Evolutionary conservation across 2,113 vertebrate species (phyloP), one percentile per base, ranked within the genome.

Genomic region (Dunckerocampus dactyliophorus): DNA sequence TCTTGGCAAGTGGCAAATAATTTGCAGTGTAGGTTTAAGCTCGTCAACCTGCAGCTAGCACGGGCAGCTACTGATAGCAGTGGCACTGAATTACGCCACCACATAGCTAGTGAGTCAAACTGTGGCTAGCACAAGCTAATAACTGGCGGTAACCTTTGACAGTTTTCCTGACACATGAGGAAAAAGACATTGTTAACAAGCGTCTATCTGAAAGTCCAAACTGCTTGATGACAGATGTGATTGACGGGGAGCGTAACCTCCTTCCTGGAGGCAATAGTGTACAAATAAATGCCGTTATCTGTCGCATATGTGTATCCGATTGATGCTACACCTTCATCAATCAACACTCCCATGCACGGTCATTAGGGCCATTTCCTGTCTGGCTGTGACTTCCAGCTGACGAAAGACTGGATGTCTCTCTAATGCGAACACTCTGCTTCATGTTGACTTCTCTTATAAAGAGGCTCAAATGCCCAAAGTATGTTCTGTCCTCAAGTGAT

Each of bases 401-500:
- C 60, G 3, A 14, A 51, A 60, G 34, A 51, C 65, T 17, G 2
- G 39, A 50, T 28, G 15, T 46, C 53, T 43, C 66, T 28, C 49
- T 42, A 46, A 20, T 49, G 19, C 21, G 6, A 56, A 37, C 43
- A 54, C 22, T 63, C 37, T 21, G 59, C 54, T 17, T 34, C 54
- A 1, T 43, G 54, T 31, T 56, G n/a, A 42, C 3, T 52, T 52
- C 9, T 43, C 3, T 24, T 21, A 37, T 50, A 21, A 10, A 45
- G 28, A 59, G 63, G 28, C 53, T 16, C 16, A 49, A 63, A 59
- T 4, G 31, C 1, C 45, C 16, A 51, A 14, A n/a, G 11, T 22
- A 1, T 46, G 48, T 54, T 67, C 68, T 24, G 63, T 55, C 49
- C 28, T 34, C 43, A 52, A 43, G 49, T 64, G 66, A 83, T 64